Conservation (phyloP, 2,113 vertebrate genomes). For the Salvelinus fontinalis region DNA sequence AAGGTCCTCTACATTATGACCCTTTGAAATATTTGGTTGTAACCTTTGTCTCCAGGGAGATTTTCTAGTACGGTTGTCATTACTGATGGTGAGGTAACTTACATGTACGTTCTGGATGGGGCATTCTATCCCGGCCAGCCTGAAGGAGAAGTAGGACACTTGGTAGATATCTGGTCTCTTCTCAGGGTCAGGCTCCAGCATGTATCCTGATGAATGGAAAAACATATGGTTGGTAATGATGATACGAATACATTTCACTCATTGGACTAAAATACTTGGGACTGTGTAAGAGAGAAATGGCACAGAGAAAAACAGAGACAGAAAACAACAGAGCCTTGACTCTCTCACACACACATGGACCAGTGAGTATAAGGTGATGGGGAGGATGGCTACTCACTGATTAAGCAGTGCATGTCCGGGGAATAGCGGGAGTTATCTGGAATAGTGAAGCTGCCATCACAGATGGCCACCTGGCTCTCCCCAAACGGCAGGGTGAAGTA, state of each 20-base stretch:
- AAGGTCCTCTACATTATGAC: too few species aligned
- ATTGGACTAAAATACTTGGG: neutral
- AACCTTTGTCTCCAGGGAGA: too few species aligned
- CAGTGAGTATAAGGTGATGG: neutral
- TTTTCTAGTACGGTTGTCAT: neutral
- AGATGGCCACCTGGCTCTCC: slow-evolving; percentile 98
- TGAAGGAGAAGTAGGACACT: slow-evolving; percentile 95
- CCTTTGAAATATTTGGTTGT: too few species aligned
- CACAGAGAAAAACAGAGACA: neutral
- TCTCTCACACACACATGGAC: neutral
- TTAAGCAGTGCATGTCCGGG: slow-evolving; percentile 96
- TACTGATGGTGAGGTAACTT: slow-evolving; percentile 59
- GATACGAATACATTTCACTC: neutral
- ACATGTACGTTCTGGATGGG: slow-evolving; percentile 89
- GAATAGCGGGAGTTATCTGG: slow-evolving; percentile 96
- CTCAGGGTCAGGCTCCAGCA: slow-evolving; percentile 96
- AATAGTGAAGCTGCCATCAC: slow-evolving; percentile 96
- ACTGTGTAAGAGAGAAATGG: neutral
- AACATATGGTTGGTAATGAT: neutral
- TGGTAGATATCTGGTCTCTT: slow-evolving; percentile 96
- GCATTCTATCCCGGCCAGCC: slow-evolving; percentile 87
- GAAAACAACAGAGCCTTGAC: neutral
- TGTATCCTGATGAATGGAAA: slow-evolving; percentile 80
- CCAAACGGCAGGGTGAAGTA: slow-evolving; percentile 98
- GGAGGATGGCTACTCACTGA: slow-evolving; percentile 82